Evolutionary conservation across 2,888 invertebrate species (phyloP), one percentile per base, ranked within the genome.

Genomic region (Seira musarum): DNA sequence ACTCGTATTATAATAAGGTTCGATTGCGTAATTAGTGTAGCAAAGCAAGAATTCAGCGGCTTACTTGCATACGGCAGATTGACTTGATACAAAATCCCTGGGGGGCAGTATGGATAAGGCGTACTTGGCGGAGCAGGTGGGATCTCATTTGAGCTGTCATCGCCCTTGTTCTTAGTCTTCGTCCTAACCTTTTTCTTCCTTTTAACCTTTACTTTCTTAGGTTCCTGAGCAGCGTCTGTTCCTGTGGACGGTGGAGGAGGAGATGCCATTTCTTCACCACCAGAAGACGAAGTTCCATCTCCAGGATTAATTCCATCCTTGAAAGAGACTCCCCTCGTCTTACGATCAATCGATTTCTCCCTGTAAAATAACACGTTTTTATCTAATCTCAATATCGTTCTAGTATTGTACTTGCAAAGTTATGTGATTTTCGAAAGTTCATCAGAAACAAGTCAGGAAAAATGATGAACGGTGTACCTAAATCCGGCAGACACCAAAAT

Each of bases 231-330:
- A 2, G 75, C 49, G n/a, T n/a, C n/a, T n/a, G n/a, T n/a, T 21
- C n/a, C 70, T 15, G 73, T 8, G 8, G 85, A 66, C 0, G 90
- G 89, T 0, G 92, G 92, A 1, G 92, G 92, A 0, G 92, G 92
- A 0, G 92, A 92, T 0, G 91, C 90, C 86, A 92, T 90, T 80
- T 92, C 92, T 25, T 91, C 91, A 85, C 92, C 87, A 21, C 87
- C 87, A 0, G 89, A 88, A 0, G 89, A 88, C 0, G 89, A 89
- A 0, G 88, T 88, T 0, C 89, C 89, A 83, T 89, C 88, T 1
- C 89, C 92, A 0, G 92, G 92, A 79, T 89, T 89, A 19, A 92
- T 89, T 1, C 92, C 92, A 87, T 92, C 92, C 1, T 92, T 92
- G 86, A 92, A 92, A 85, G 91, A 91, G 1, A 92, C 92, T 6